A percentile compares a stretch with the other conserved stretches of the same genome.
These are phyloP conservation scores for Etheostoma cragini DNA, from an alignment of 2,113 vertebrate genomes.

Conservation along the genomic window DNA sequence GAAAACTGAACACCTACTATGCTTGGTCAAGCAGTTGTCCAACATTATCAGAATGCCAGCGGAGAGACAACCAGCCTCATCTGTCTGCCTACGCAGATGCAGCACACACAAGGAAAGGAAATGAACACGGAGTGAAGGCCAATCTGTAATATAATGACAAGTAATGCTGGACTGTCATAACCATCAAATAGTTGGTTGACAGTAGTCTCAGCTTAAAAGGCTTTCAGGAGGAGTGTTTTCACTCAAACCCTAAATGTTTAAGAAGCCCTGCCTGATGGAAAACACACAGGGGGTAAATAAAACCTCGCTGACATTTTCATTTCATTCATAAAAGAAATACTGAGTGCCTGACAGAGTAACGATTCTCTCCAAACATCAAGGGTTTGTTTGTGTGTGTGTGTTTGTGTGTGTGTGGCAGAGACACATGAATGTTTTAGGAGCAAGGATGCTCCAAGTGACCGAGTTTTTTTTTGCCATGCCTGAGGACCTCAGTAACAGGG, in stretches of 20 bases:
- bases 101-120: constrained; percentile 31
- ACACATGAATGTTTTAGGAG: constrained; percentile 71
- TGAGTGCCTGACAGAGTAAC: constrained; percentile 10
- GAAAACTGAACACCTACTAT: constrained; percentile 14
- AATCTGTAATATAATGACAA: constrained; percentile 29
- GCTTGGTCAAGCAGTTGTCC: constrained; percentile 7
- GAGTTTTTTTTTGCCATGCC: constrained; percentile 62
- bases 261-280: constrained; percentile 21
- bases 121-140: constrained; percentile 45
- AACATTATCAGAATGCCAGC: constrained; percentile 1
- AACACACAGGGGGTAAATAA: constrained; percentile 34
- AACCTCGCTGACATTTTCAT: constrained; percentile 33
- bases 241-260: constrained; percentile 51
- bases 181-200: constrained; percentile 36
- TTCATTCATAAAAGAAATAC: constrained; percentile 44
- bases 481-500: constrained; percentile 40
- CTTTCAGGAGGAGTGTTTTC: constrained; percentile 53
- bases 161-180: constrained; percentile 37
- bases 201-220: constrained; percentile 45
- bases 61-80: constrained; percentile 21
- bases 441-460: constrained; percentile 61
- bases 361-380: constrained; percentile 18
- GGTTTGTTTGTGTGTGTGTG: background rate
- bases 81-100: constrained; percentile 48
- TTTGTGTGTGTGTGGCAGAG: constrained; percentile 16